These are phyloP conservation scores for Andrena flavipes DNA, from an alignment of 2,888 invertebrate species.

Conservation along the genomic window DNA sequence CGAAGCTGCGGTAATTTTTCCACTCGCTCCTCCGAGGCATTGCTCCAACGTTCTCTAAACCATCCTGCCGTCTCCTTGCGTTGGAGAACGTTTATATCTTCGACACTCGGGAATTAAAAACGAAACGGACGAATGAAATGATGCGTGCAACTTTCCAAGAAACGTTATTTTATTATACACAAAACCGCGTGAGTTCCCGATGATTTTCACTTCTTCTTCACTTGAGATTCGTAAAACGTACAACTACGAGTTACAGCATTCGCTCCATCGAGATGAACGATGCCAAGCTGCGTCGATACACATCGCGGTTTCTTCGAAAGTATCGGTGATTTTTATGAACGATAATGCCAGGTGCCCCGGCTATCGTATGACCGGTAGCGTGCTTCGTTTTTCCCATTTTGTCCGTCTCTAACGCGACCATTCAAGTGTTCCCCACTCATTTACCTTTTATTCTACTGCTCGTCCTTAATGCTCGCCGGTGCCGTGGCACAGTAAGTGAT, in stretches of 20 bases:
- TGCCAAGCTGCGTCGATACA: no score
- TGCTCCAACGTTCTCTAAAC: constrained; percentile 16
- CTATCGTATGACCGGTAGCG: not conserved
- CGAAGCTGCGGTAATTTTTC: constrained; percentile 34
- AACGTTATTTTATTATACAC: no score
- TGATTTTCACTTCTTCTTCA: no score
- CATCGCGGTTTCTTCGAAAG: not conserved
- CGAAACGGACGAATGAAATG: not conserved
- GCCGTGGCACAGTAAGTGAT: not conserved
- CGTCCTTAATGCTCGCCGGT: constrained; percentile 3
- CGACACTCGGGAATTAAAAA: not conserved
- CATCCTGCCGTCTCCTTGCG: not conserved
- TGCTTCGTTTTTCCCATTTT: not conserved
- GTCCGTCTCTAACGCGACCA: not conserved
- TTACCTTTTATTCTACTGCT: not conserved
- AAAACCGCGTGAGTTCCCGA: no score
- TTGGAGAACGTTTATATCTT: constrained; percentile 17
- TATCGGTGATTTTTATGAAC: not conserved
- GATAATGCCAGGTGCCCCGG: not conserved
- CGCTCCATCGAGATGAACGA: no score
- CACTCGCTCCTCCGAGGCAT: not conserved
- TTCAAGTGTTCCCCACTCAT: not conserved
- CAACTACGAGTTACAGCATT: no score
- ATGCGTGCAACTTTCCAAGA: no score
- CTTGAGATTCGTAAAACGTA: no score